Evolutionary conservation across 1,140 invertebrate genomes (phyloP).

Genomic region (Ostrea edulis): DNA sequence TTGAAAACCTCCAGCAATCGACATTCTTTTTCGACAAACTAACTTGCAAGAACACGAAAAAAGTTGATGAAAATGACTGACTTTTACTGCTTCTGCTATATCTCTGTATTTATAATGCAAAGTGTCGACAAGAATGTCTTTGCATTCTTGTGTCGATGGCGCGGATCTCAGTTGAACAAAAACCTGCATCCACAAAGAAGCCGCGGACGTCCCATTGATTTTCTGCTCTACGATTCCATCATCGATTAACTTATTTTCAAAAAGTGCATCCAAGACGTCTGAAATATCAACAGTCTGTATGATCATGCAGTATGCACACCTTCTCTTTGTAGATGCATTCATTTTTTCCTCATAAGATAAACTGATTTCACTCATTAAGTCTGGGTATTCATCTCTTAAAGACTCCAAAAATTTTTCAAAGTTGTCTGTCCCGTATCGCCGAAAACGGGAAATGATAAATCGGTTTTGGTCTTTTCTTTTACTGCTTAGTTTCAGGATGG

Average conservation of each 20-base stretch:
- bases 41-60: not conserved
- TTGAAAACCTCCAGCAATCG: not conserved
- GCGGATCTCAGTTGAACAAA: not conserved
- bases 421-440: not conserved
- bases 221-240: not conserved
- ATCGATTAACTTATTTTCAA: not conserved
- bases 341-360: not conserved
- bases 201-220: not conserved
- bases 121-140: not conserved
- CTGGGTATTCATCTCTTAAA: not conserved
- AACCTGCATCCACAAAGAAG: not conserved
- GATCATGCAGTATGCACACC: not conserved
- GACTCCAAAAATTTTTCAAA: not conserved
- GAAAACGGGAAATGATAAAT: not conserved
- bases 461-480: constrained; percentile 3
- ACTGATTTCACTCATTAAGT: not conserved
- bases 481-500: not conserved
- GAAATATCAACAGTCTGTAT: constrained; percentile 10
- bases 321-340: not conserved
- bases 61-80: not conserved
- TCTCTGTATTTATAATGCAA: not conserved
- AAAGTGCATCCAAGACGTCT: not conserved
- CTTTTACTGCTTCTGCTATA: not conserved
- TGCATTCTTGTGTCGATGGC: not conserved
- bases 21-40: not conserved